Evolutionary conservation across 2,888 invertebrate genomes (phyloP).

Genomic region (Aphidoletes aphidimyza): DNA sequence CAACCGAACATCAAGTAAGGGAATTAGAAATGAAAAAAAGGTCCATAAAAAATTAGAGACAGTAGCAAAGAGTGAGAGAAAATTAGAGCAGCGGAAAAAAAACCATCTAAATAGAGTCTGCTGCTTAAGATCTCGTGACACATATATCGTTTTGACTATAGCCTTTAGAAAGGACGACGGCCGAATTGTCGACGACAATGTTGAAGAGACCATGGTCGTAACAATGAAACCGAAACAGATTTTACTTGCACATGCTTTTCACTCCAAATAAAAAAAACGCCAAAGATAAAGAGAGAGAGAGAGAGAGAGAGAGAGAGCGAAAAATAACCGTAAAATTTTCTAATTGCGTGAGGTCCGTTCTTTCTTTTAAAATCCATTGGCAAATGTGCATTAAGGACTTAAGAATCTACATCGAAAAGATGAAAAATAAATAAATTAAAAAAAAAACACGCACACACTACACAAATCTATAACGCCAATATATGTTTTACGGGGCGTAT

Average conservation of each 20-base stretch:
- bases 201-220: neutral
- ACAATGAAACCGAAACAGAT: constrained; percentile 32
- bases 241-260: constrained; percentile 12
- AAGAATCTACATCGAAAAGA: neutral
- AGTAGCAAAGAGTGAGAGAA: neutral
- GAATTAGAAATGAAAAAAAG: neutral
- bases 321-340: neutral
- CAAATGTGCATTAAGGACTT: neutral
- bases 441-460: neutral
- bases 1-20: too few relatives aligned
- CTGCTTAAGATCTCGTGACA: constrained; percentile 32
- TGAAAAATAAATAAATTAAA: neutral
- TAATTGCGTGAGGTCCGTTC: constrained; percentile 34
- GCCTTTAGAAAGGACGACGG: neutral
- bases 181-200: constrained; percentile 19
- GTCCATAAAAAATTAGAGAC: neutral
- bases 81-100: constrained; percentile 18
- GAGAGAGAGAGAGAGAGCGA: too few relatives aligned
- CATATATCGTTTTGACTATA: neutral
- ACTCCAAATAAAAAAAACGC: too few relatives aligned
- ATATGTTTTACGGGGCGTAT: neutral
- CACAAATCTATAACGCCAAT: too few relatives aligned
- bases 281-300: too few relatives aligned
- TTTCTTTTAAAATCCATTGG: neutral
- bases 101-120: constrained; percentile 43